Evolutionary conservation across 2,888 invertebrate genomes (phyloP).

Genomic region (Papilio elwesi): DNA sequence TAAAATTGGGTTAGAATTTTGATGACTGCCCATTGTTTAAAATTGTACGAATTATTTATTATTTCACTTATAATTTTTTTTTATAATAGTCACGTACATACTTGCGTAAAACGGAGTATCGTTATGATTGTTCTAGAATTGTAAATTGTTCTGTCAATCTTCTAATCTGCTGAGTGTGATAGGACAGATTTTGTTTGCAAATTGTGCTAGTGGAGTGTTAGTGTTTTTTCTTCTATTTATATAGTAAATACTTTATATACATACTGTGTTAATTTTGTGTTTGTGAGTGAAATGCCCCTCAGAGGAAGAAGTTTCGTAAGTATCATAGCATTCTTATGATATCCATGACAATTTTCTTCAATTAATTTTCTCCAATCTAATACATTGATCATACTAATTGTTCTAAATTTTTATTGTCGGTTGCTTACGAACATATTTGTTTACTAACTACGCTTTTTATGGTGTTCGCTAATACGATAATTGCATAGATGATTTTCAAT

Average conservation of each 20-base stretch:
- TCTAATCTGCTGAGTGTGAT: conserved; percentile 38
- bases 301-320: conserved; percentile 78
- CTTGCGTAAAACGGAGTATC: conserved; percentile 32
- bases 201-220: conserved; percentile 51
- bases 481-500: conserved; percentile 70
- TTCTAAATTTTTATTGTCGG: conserved; percentile 48
- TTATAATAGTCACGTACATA: background rate
- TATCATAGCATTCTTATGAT: conserved; percentile 53
- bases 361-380: conserved; percentile 39
- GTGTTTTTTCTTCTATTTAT: conserved; percentile 44
- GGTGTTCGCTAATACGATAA: conserved; percentile 51
- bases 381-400: conserved; percentile 13
- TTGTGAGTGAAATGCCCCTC: conserved; percentile 75
- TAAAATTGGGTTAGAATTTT: no score
- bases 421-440: conserved; percentile 54
- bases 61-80: no score
- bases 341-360: conserved; percentile 51
- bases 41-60: no score
- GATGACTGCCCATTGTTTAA: no score
- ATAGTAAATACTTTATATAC: conserved; percentile 42
- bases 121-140: conserved; percentile 44
- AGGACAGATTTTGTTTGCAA: conserved; percentile 47
- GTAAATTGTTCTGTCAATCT: conserved; percentile 42
- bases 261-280: conserved; percentile 50
- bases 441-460: conserved; percentile 51